Evolutionary conservation across 1,140 invertebrate species (phyloP).

Genomic region (Planococcus citri): DNA sequence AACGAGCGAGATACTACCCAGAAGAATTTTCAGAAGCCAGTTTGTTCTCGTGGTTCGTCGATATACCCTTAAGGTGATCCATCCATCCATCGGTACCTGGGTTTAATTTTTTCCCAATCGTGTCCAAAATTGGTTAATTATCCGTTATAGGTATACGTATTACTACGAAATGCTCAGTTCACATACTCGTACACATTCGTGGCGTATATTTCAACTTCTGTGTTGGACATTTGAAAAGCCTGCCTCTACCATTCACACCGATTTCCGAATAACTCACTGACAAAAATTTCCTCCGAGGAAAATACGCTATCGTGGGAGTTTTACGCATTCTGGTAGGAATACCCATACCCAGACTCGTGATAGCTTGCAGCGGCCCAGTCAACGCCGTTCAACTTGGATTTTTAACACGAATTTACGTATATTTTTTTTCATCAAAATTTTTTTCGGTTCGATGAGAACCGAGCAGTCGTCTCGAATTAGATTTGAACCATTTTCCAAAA

Average conservation of each 20-base stretch:
- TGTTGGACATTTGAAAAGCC: neutral
- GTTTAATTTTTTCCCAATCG: neutral
- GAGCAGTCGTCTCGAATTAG: no score
- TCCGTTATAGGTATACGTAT: neutral
- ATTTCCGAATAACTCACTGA: neutral
- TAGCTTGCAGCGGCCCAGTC: neutral
- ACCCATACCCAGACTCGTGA: neutral
- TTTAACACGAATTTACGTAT: neutral
- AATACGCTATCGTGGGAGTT: constrained; percentile 1
- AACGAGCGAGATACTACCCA: no score
- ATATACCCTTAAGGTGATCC: no score
- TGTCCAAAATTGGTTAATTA: neutral
- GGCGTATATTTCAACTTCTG: neutral
- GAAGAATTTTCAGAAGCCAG: no score
- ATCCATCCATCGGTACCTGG: no score
- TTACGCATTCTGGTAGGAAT: neutral
- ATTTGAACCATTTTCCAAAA: no score
- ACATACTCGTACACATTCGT: neutral
- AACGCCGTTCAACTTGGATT: neutral
- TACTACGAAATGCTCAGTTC: neutral
- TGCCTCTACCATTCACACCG: neutral
- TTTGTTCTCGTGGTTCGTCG: no score
- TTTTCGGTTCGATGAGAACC: no score
- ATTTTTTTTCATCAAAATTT: no score
- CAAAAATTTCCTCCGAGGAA: constrained; percentile 6